Base-by-base conservation (phyloP, 2,888 invertebrate genomes). In the Homarus gammarus region DNA sequence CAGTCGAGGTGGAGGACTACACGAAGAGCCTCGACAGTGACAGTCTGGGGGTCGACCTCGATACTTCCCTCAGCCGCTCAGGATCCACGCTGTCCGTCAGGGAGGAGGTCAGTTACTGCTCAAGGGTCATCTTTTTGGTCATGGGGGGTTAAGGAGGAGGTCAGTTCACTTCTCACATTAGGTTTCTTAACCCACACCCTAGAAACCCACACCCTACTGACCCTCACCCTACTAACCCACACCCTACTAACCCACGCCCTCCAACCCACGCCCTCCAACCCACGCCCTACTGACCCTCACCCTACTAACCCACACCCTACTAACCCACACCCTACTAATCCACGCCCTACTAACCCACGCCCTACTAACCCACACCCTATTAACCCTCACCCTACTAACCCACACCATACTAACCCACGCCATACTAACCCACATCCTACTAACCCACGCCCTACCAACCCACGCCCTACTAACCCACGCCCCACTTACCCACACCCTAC, bases 1-100 rank as follows among this genome's bases (percentile, higher is more conserved):
- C 84, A 90, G 90, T 92, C 18, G 92, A 92, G 36, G 70, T 92
- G 22, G 92, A 92, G 81, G 92, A 92, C 87, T 92, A 92, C 75
- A 77, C 89, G 15, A 92, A 92, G 87, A 90, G 90, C 72, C 44
- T 92, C n/a, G 92, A 92, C 77, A 89, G 88, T 40, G 92, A 92
- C 81, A 92, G 90, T 49, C 88, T 91, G 15, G 91, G 90, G 2
- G 90, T 87, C 31, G 92, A 92, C 31, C 84, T 78, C 12, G 90
- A 91, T 44, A 85, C 85, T 6, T 85, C 86, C n/a, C 89, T 92
- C 56, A 92, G 92, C 31, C 90, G 92, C 10, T 90, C 90, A 22
- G 92, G 90, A 3, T 92, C 92, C 22, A 90, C 90, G 2, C 81
- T 92, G 15, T 90, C 90, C 51, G 92, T 92, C 77, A 90, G 90